Evolutionary conservation across 2,113 vertebrate genomes (phyloP), one percentile per base, ranked within the genome.

Genomic region (Merops nubicus): DNA sequence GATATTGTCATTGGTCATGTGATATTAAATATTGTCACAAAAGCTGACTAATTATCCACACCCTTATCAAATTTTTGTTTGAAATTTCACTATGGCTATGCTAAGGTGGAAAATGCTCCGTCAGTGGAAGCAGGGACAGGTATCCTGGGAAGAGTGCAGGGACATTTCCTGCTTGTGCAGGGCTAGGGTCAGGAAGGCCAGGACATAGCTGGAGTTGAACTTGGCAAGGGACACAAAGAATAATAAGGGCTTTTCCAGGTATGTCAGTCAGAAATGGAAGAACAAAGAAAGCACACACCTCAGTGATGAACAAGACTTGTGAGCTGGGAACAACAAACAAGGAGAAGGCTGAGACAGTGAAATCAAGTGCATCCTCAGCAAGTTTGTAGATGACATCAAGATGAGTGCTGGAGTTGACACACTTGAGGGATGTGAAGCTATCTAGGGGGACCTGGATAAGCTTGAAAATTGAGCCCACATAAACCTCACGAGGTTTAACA

Each of bases 161-260:
- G 8, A 33, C 1, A 3, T 6, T 48, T 13, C 22, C 36, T 7
- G 1, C 4, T 19, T 80, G 26, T 38, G 14, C 59, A 43, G 31
- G 34, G 5, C 12, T 54, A 16, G 19, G 31, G 6, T 65, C 60
- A 70, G 67, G 86, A 91, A 88, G 16, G 23, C 7, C 23, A 25
- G 1, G 0, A 8, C 9, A 2, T 0, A 0, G 8, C 43, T 59
- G 43, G 15, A 85, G 28, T 5, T 75, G 23, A 34, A 48, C 11
- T 60, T 43, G 7, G 21, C 5, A 77, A 70, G 9, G 33, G 2
- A 45, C 19, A 12, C 21, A 81, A 85, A 81, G 36, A 72, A 12
- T 29, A 51, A 12, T 29, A 60, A 29, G 3, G 48, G 59, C 33
- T 45, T 53, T 33, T 85, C 47, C 3, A 33, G 40, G 8, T 11